phyloP scores from a whole-genome alignment of 2,113 vertebrate genomes.

The Seriola quinqueradiata region DNA sequence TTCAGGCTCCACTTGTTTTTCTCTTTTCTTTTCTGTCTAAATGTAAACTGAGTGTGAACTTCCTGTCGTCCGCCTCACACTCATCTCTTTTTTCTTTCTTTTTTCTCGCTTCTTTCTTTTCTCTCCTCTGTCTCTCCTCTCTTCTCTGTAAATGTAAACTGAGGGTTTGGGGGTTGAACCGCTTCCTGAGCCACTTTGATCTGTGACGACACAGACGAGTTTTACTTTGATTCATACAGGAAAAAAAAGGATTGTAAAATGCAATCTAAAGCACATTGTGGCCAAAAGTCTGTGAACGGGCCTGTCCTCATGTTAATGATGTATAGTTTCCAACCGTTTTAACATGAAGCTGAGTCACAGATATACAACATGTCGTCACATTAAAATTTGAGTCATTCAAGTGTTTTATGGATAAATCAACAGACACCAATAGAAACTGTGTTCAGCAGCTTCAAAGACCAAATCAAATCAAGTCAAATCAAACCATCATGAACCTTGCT shows the following conservation, averaged over 20 bases:
- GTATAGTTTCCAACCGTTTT: neutral
- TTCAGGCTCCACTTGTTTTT: neutral
- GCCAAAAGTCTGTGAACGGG: neutral
- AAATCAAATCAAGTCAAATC: no score
- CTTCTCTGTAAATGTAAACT: constrained; percentile 61
- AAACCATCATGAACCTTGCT: no score
- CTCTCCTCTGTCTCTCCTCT: neutral
- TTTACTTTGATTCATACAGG: constrained; percentile 37
- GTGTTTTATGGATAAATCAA: no score
- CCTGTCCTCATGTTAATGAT: neutral
- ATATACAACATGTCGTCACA: no score
- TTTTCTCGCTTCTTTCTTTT: neutral
- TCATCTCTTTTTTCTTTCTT: no score
- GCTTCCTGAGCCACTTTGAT: neutral
- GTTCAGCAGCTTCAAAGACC: no score
- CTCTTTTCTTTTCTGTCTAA: constrained; percentile 36
- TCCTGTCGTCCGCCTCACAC: neutral
- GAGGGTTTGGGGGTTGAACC: constrained; percentile 28
- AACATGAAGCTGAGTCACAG: no score
- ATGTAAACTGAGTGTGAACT: constrained; percentile 15
- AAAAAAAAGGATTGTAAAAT: neutral
- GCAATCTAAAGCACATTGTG: neutral
- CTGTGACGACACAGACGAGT: neutral
- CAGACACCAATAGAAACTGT: no score
- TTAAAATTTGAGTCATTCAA: no score